Percentiles rank a stretch among this genome's conserved stretches.
Evolutionary conservation across 2,113 vertebrate species (phyloP).

Genomic region (Neodon shergylaensis): DNA sequence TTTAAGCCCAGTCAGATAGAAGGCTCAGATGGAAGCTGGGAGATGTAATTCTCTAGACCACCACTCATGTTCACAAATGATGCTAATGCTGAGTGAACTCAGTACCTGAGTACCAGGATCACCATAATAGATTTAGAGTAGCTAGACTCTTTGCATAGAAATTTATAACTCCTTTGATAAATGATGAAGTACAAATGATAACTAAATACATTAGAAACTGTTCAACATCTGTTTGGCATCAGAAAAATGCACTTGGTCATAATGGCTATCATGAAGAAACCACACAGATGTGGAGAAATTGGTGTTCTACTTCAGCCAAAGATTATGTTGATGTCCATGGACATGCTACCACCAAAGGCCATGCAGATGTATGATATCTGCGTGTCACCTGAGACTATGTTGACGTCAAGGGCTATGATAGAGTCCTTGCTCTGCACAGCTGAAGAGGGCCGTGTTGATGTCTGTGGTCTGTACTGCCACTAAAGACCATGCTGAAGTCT

Average conservation of each 20-base stretch:
- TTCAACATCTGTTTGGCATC: neutral
- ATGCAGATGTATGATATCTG: neutral
- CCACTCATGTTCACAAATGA: too few relatives aligned
- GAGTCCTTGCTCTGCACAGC: neutral
- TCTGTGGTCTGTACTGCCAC: neutral
- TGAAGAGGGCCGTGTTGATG: neutral
- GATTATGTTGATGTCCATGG: neutral
- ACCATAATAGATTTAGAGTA: neutral
- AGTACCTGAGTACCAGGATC: too few relatives aligned
- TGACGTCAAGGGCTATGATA: neutral
- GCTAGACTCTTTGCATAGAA: neutral
- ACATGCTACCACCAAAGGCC: neutral
- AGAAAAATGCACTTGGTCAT: neutral
- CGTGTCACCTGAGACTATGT: too few relatives aligned
- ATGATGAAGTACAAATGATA: neutral
- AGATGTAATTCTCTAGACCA: neutral
- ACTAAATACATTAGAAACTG: neutral
- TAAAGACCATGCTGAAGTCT: neutral
- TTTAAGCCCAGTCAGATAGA: neutral
- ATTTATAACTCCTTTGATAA: neutral
- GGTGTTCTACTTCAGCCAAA: neutral
- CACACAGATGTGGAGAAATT: neutral
- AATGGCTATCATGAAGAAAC: neutral
- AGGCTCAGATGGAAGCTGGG: neutral
- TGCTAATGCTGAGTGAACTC: neutral